phyloP scores from a whole-genome alignment of 2,113 vertebrate genomes.

The Mormoops blainvillei region DNA sequence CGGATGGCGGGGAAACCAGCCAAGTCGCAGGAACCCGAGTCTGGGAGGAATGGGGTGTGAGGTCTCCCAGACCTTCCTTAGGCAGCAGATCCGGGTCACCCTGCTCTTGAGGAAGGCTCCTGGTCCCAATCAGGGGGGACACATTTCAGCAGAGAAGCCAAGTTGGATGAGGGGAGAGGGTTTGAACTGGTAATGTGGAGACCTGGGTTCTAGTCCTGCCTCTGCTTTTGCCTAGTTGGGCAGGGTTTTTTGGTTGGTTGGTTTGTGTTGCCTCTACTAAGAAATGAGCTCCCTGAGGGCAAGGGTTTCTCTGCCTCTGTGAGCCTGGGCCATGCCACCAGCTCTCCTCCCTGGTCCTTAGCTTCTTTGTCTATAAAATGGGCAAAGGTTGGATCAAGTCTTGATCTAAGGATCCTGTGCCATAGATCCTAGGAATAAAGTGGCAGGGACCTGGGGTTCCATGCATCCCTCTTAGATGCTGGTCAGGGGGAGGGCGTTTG shows the following conservation, averaged over 20 bases:
- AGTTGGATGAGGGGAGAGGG: not conserved
- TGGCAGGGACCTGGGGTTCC: not conserved
- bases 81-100: not conserved
- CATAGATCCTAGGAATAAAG: not conserved
- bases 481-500: not conserved
- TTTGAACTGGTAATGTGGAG: not conserved
- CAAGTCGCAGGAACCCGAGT: not conserved
- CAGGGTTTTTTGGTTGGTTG: not conserved
- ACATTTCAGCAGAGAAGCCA: not conserved
- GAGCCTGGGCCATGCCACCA: not conserved
- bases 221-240: not conserved
- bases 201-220: not conserved
- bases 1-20: not conserved
- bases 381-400: not conserved
- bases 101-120: not conserved
- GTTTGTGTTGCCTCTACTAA: not conserved
- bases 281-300: not conserved
- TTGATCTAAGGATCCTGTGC: not conserved
- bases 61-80: not conserved
- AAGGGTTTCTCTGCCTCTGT: not conserved
- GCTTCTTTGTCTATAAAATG: slow-evolving; percentile 22
- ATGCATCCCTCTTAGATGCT: not conserved
- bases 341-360: not conserved
- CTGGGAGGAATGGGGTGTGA: not conserved
- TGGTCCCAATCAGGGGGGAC: not conserved